These are phyloP conservation scores for Dyspetes luteomarginatus DNA, from an alignment of 2,888 invertebrate species.

Conservation along the genomic window DNA sequence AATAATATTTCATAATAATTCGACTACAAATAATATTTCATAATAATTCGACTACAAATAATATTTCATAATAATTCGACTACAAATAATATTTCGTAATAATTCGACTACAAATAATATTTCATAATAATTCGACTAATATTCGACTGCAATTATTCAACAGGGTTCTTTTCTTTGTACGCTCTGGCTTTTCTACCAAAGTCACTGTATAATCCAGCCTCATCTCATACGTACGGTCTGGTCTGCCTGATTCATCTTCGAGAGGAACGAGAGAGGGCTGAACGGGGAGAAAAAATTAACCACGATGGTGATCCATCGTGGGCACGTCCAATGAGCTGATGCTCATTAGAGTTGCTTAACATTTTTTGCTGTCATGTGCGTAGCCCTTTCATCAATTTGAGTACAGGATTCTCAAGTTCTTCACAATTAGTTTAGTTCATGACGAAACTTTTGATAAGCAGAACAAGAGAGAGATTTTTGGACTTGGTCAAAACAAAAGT, in stretches of 20 bases:
- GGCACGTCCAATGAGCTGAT: too few species aligned
- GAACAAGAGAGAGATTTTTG: not conserved
- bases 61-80: too few species aligned
- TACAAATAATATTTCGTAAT: too few species aligned
- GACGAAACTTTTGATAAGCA: not conserved
- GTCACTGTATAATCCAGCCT: constrained; percentile 3
- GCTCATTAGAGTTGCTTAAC: not conserved
- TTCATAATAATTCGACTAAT: too few species aligned
- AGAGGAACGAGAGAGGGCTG: not conserved
- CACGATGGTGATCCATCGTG: too few species aligned
- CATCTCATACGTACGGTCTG: not conserved
- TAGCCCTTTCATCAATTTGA: constrained; percentile 15
- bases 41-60: too few species aligned
- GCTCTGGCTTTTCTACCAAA: too few species aligned
- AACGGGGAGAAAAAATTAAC: not conserved
- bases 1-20: too few species aligned
- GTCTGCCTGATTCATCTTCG: constrained; percentile 35
- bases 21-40: too few species aligned
- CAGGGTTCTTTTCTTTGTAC: too few species aligned
- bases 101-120: too few species aligned
- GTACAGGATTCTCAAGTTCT: constrained; percentile 8
- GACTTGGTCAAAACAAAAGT: constrained; percentile 13
- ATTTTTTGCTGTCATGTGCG: not conserved
- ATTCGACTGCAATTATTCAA: too few species aligned
- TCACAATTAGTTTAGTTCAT: constrained; percentile 5